Evolutionary conservation across 2,797 vertebrate genomes (phyloP).

Genomic region (Sebastes trivittatus): DNA sequence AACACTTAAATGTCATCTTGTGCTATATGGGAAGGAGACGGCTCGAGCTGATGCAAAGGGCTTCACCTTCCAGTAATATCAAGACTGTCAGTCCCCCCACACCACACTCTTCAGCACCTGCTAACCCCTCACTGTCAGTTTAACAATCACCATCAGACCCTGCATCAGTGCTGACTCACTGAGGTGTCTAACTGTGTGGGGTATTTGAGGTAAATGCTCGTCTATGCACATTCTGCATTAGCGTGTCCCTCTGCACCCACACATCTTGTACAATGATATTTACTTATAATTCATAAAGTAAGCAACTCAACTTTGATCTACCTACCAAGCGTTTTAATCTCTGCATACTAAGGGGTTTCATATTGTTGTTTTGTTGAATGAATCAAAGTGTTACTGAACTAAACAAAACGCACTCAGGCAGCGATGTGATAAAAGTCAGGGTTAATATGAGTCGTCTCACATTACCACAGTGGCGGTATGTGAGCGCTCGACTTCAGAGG

Average conservation of each 20-base stretch:
- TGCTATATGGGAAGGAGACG: conserved; percentile 24
- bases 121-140: conserved; percentile 52
- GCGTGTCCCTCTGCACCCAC: neutral
- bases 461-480: conserved; percentile 62
- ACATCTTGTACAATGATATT: neutral
- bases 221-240: neutral
- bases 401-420: conserved; percentile 52
- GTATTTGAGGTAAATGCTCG: neutral
- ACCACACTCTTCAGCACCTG: conserved; percentile 35
- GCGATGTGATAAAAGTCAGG: conserved; percentile 51
- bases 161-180: conserved; percentile 68
- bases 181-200: conserved; percentile 43
- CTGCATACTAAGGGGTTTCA: conserved; percentile 54
- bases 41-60: conserved; percentile 42
- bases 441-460: conserved; percentile 59
- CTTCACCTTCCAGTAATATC: conserved; percentile 74
- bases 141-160: conserved; percentile 30
- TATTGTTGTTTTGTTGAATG: conserved; percentile 73
- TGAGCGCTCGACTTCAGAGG: conserved; percentile 64
- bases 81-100: conserved; percentile 52
- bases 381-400: conserved; percentile 75
- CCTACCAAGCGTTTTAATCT: conserved; percentile 29
- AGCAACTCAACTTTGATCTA: conserved; percentile 40
- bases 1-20: conserved; percentile 70
- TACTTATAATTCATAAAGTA: neutral